These are phyloP conservation scores for Drosophila picticornis DNA, from an alignment of 2,888 invertebrate species.

Conservation along the genomic window DNA sequence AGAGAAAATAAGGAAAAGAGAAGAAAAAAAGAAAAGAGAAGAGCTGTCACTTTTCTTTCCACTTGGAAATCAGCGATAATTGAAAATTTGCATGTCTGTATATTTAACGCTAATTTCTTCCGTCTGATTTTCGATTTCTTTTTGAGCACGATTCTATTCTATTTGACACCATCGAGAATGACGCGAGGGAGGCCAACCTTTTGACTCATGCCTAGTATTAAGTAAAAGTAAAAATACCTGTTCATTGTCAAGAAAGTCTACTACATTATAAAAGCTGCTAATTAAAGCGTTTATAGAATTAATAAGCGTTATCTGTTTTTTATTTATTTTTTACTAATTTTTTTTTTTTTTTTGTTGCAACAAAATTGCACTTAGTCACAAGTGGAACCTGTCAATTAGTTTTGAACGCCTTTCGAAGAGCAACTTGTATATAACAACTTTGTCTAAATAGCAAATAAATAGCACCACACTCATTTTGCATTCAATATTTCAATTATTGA, in stretches of 20 bases:
- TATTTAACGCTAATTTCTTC: constrained; percentile 38
- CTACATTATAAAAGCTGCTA: not conserved
- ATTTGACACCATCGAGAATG: not conserved
- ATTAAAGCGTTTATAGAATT: not conserved
- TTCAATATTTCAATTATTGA: not conserved
- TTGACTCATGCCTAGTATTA: constrained; percentile 31
- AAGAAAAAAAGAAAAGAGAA: not conserved
- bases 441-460: not conserved
- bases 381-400: not conserved
- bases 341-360: no score
- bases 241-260: constrained; percentile 17
- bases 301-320: not conserved
- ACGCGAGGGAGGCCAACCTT: not conserved
- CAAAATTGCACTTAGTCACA: constrained; percentile 15
- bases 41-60: constrained; percentile 5
- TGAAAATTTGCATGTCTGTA: constrained; percentile 30
- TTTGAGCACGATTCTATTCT: constrained; percentile 3
- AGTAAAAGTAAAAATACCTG: constrained; percentile 13
- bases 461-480: not conserved
- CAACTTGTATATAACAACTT: not conserved
- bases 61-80: constrained; percentile 21
- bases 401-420: not conserved
- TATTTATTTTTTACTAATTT: no score
- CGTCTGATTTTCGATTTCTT: constrained; percentile 10
- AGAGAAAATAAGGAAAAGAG: not conserved